Base-by-base conservation (phyloP, 2,888 invertebrate genomes). In the Tetramorium bicarinatum region DNA sequence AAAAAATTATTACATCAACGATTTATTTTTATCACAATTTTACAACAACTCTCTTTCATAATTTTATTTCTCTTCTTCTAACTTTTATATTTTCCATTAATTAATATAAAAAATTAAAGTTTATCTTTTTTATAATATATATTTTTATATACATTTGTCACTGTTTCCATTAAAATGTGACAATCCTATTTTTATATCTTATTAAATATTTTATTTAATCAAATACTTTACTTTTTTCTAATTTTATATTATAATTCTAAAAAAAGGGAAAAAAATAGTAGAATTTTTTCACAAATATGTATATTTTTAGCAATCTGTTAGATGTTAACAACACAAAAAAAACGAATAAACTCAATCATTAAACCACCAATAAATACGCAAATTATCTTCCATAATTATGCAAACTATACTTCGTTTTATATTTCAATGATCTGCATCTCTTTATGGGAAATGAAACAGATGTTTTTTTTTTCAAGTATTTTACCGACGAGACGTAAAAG, bases 301-400 rank as follows among this genome's bases (percentile, higher is more conserved):
- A n/a, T 4, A 34, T 41, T 64, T 64, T 64, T 64, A 41, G 3
- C 21, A 15, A 64, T 11, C 4, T 0, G 3, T 18, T 41, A 41
- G 1, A 4, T 34, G 21, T 0, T 69, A 25, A 3, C 15, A 18
- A 11, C 9, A n/a, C 18, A 44, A 25, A 44, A 38, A 49, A 38
- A 18, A 56, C 15, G 21, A 54, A 56, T 18, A 25, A 25, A 29
- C 11, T 59, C 6, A 44, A 61, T 38, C 44, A 25, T 38, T 59
- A 25, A 72, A 41, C 15, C 7, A 13, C 8, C 21, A 59, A 75
- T 47, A 38, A 38, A 41, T 52, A 25, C 4, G 29, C 38, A 2
- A 52, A 47, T 75, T 62, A 15, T 21, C 11, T 21, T 56, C 25
- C 18, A 61, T 61, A 66, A 66, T 52, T 49, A 64, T 15, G 47